phyloP scores from a whole-genome alignment of 2,888 invertebrate species.

The Lithophane ornitopus region DNA sequence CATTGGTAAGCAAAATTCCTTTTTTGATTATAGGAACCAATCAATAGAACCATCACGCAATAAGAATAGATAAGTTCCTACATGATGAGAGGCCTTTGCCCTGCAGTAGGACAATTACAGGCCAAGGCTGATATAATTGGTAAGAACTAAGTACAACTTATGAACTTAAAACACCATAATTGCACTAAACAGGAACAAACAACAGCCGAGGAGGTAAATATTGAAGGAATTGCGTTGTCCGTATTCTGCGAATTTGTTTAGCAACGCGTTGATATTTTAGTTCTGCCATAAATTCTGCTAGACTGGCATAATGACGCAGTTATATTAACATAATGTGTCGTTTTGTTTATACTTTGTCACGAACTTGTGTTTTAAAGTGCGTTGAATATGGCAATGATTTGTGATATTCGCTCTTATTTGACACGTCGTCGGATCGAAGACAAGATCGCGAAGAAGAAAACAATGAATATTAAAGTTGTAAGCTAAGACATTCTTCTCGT shows the following conservation, averaged over 20 bases:
- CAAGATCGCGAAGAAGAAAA: not conserved
- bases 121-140: slow-evolving; percentile 2
- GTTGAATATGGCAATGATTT: slow-evolving; percentile 8
- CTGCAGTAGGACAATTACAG: not conserved
- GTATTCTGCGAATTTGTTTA: slow-evolving; percentile 60
- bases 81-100: not conserved
- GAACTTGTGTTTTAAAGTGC: slow-evolving; percentile 13
- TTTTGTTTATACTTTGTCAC: slow-evolving; percentile 46
- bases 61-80: not conserved
- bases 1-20: too few species aligned
- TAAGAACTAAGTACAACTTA: slow-evolving; percentile 4
- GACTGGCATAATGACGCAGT: slow-evolving; percentile 21
- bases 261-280: slow-evolving; percentile 39
- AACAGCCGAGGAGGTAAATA: slow-evolving; percentile 35
- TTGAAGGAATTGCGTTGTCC: slow-evolving; percentile 42
- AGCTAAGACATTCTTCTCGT: not conserved
- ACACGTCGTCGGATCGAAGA: slow-evolving; percentile 4
- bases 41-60: not conserved
- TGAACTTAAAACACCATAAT: slow-evolving; percentile 14
- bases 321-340: slow-evolving; percentile 30
- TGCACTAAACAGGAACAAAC: slow-evolving; percentile 17
- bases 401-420: slow-evolving; percentile 6
- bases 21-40: too few species aligned
- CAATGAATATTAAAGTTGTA: not conserved
- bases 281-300: slow-evolving; percentile 42